Evolutionary conservation across 2,797 vertebrate genomes (phyloP), one percentile per base, ranked within the genome.

Genomic region (Sebastes kiyomatsui): DNA sequence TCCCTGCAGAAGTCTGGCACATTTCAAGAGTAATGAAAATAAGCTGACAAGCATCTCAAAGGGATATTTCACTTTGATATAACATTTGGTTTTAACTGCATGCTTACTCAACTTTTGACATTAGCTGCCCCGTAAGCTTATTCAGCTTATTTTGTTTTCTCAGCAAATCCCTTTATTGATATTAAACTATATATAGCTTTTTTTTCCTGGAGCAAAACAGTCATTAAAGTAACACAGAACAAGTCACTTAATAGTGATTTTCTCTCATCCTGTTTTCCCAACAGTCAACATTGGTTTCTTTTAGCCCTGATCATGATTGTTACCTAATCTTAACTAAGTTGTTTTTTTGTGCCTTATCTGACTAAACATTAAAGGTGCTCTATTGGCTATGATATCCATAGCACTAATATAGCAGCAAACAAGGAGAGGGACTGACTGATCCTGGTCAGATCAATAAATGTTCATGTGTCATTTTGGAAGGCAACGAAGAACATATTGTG

Each of bases 41-140:
- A 67, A 82, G 78, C 75, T 81, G 80, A 85, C 81, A 77, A 75
- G 28, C 49, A 71, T 66, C 71, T 81, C 62, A 86, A 78, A 82
- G 61, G 35, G 60, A 62, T 56, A 46, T 75, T 67, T 85, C 49
- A 66, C 73, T 86, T 86, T 83, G 72, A 86, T 83, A 59, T 38
- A 55, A 75, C 76, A 66, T 78, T 77, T 84, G 82, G 61, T 81
- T 83, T 80, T 77, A 68, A 79, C 27, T 54, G 38, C 75, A 72
- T 69, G 54, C 71, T 67, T 58, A 68, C 76, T 68, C 68, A 85
- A 80, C 82, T 77, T 71, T 77, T 81, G 72, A 75, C 79, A 75
- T 73, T 52, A 52, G 56, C 66, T 86, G 68, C 27, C 46, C 54
- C 0, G 12, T 64, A 64, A 86, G 65, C 54, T 70, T 23, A 49